These are phyloP conservation scores for Echinops telfairi DNA, from an alignment of 2,113 vertebrate species.

Conservation along the genomic window DNA sequence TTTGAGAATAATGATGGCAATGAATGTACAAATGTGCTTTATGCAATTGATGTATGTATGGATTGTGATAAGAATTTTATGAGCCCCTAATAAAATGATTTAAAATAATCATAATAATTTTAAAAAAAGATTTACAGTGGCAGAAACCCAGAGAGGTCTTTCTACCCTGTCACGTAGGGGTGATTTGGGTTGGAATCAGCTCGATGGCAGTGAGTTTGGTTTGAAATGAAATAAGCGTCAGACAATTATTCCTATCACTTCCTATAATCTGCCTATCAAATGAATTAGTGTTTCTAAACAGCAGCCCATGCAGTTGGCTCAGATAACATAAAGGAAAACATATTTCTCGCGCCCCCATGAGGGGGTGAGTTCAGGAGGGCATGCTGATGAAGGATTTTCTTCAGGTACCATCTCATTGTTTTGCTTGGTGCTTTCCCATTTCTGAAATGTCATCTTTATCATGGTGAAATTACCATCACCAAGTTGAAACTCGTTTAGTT, in stretches of 20 bases:
- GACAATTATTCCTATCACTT: background rate
- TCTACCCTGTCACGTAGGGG: too few relatives aligned
- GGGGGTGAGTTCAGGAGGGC: slow-evolving; percentile 47
- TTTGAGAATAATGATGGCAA: too few relatives aligned
- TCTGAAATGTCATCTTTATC: slow-evolving; percentile 29
- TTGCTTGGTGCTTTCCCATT: slow-evolving; percentile 62
- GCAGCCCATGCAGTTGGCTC: background rate
- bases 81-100: too few relatives aligned
- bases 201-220: too few relatives aligned
- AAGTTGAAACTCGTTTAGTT: background rate
- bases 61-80: too few relatives aligned
- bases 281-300: background rate
- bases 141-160: too few relatives aligned
- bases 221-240: background rate
- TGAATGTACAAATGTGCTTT: too few relatives aligned
- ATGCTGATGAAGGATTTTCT: slow-evolving; percentile 65
- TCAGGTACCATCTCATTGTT: slow-evolving; percentile 67
- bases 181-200: too few relatives aligned
- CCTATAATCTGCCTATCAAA: background rate
- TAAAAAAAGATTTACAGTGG: too few relatives aligned
- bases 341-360: background rate
- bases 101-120: too few relatives aligned
- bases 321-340: background rate
- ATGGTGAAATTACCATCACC: background rate
- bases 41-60: too few relatives aligned